Evolutionary conservation across 2,888 invertebrate genomes (phyloP).

Genomic region (Chelonus formosanus): DNA sequence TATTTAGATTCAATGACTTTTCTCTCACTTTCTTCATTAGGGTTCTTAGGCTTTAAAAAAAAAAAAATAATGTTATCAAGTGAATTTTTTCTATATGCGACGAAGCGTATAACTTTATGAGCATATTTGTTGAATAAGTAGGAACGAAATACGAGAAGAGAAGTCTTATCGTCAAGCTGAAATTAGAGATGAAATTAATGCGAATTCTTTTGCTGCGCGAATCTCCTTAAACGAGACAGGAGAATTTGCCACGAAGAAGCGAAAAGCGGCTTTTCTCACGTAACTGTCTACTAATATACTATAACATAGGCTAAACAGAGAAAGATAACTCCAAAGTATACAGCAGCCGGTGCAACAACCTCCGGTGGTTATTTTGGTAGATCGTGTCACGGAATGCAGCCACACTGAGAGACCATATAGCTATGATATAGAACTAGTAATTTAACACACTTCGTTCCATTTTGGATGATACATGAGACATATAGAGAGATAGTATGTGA

Average conservation of each 20-base stretch:
- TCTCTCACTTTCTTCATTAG: too few relatives aligned
- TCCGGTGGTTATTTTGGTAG: slow-evolving; percentile 59
- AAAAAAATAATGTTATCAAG: too few relatives aligned
- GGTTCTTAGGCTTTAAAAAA: too few relatives aligned
- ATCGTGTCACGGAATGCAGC: slow-evolving; percentile 58
- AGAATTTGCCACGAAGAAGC: slow-evolving; percentile 25
- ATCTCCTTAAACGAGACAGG: slow-evolving; percentile 13
- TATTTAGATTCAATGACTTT: too few relatives aligned
- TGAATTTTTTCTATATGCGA: too few relatives aligned
- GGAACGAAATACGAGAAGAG: background rate
- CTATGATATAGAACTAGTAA: slow-evolving; percentile 3
- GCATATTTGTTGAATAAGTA: too few relatives aligned
- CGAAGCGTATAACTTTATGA: too few relatives aligned
- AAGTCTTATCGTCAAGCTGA: background rate
- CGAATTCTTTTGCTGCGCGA: slow-evolving; percentile 9
- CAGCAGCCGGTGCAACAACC: slow-evolving; percentile 59
- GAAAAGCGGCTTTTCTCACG: slow-evolving; percentile 35
- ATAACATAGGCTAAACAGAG: background rate
- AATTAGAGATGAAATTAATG: slow-evolving; percentile 30
- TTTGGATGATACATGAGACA: slow-evolving; percentile 3
- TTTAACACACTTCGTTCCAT: slow-evolving; percentile 13
- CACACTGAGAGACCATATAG: slow-evolving; percentile 22
- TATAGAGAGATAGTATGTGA: slow-evolving; percentile 8
- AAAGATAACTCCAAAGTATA: slow-evolving; percentile 36
- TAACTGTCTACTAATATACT: background rate